Conservation (phyloP, 2,888 invertebrate genomes). For the Torymus texanus region DNA sequence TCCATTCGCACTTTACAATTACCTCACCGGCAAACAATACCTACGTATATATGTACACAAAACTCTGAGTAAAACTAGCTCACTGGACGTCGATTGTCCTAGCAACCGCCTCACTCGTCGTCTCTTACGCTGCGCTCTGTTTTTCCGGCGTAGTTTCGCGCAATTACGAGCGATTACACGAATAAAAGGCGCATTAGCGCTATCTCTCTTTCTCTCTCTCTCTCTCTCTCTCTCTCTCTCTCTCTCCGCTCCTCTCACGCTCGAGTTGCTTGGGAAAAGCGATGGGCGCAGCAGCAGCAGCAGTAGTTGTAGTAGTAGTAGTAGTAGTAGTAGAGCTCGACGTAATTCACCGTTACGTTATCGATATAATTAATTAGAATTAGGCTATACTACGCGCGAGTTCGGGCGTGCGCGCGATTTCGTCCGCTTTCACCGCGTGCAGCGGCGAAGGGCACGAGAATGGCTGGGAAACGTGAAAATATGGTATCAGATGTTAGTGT, state of each 20-base stretch:
- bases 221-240: conserved; percentile 48
- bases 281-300: conserved; percentile 1
- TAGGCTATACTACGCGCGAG: conserved; percentile 28
- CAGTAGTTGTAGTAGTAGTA: no score
- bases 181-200: conserved; percentile 26
- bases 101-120: no score
- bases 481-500: neutral
- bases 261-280: conserved; percentile 60
- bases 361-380: conserved; percentile 64
- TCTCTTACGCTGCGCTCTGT: neutral
- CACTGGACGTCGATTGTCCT: no score
- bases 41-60: no score
- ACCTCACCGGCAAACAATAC: no score
- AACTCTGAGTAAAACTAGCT: no score
- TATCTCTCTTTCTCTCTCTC: conserved; percentile 49
- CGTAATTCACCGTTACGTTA: conserved; percentile 61
- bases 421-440: conserved; percentile 44
- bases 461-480: conserved; percentile 22
- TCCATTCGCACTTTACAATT: no score
- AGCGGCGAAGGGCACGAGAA: neutral
- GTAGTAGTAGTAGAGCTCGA: no score
- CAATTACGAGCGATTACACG: conserved; percentile 36
- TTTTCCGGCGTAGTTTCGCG: neutral
- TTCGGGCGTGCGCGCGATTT: neutral
- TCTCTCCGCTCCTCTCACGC: conserved; percentile 58